phyloP scores from a whole-genome alignment of 2,113 vertebrate genomes.

The Menidia beryllina region DNA sequence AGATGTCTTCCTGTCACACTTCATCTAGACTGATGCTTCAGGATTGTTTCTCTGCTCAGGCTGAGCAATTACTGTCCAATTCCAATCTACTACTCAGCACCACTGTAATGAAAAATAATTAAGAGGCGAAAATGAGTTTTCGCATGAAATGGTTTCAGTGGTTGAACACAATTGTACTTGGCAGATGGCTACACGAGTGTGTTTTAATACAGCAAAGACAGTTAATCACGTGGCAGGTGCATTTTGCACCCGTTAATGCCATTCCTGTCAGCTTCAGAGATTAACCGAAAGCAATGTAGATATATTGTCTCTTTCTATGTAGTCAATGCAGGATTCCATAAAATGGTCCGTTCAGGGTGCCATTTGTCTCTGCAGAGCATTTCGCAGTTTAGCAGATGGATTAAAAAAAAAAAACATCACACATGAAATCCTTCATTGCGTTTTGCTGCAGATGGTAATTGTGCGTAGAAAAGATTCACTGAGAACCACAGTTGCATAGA shows the following conservation, averaged over 20 bases:
- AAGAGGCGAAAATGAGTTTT: conserved; percentile 99
- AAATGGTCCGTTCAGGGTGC: not conserved
- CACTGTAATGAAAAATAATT: conserved; percentile 99
- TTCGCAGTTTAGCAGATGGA: too few species aligned
- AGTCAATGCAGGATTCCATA: not conserved
- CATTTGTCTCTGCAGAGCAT: not conserved
- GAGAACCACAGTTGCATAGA: not conserved
- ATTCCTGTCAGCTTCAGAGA: conserved; percentile 18
- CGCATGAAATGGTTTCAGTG: conserved; percentile 95
- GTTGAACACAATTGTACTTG: conserved; percentile 96
- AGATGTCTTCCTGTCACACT: conserved; percentile 98
- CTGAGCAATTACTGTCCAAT: conserved; percentile 97
- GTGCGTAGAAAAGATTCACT: too few species aligned
- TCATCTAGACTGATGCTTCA: conserved; percentile 96
- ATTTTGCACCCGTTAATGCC: conserved; percentile 86
- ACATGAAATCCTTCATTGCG: not conserved
- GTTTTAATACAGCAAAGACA: conserved; percentile 94
- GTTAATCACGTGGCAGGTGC: conserved; percentile 94
- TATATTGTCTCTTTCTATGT: not conserved
- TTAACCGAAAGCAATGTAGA: not conserved
- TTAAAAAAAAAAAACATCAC: too few species aligned
- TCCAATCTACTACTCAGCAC: conserved; percentile 96
- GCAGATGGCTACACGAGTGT: conserved; percentile 91
- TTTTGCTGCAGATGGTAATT: not conserved
- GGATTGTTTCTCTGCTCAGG: conserved; percentile 90